Evolutionary conservation across 2,888 invertebrate genomes (phyloP).

Genomic region (Himalopsyche tibetana): DNA sequence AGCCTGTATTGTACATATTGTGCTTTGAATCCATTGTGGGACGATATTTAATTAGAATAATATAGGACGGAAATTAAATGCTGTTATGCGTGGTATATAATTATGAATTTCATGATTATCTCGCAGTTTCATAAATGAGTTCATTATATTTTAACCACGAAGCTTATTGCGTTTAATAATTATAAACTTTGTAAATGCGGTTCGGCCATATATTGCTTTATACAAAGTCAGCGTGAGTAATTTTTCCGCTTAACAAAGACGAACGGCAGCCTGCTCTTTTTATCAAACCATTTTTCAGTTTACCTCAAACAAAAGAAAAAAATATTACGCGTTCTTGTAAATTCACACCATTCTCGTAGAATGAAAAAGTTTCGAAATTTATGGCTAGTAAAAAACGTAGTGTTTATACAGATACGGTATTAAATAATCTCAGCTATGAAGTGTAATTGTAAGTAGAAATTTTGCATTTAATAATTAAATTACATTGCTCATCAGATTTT

Average conservation of each 20-base stretch:
- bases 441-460: background rate
- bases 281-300: background rate
- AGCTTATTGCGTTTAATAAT: too few species aligned
- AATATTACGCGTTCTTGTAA: background rate
- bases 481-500: too few species aligned
- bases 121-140: too few species aligned
- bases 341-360: background rate
- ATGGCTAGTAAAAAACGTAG: background rate
- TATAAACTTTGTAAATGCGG: too few species aligned
- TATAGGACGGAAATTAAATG: too few species aligned
- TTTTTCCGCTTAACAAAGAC: constrained; percentile 1
- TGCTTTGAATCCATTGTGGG: too few species aligned
- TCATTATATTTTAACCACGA: too few species aligned
- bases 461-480: too few species aligned
- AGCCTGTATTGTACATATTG: too few species aligned
- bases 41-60: too few species aligned
- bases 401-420: background rate
- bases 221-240: constrained; percentile 1
- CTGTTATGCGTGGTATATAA: too few species aligned
- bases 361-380: constrained; percentile 8
- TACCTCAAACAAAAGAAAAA: background rate
- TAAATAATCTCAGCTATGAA: background rate
- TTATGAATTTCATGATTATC: too few species aligned
- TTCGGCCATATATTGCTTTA: background rate
- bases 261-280: background rate